Base-by-base conservation (phyloP, 2,888 invertebrate species). In the Eremobia ochroleuca region DNA sequence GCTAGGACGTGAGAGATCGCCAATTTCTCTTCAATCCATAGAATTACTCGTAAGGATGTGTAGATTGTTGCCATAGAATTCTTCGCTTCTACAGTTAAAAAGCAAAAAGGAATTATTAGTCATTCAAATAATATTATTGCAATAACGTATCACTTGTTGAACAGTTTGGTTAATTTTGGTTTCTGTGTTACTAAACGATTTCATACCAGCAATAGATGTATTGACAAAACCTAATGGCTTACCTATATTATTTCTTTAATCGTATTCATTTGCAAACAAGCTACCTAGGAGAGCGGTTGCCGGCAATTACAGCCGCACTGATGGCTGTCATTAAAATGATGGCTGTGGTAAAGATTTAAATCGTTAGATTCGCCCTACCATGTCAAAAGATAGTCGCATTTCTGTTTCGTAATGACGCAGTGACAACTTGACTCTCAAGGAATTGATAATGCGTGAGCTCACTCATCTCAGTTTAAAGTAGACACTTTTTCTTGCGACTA, bases 1-100 rank as follows among this genome's bases (percentile, higher is more conserved):
- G 49, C 49, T 28, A 59, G 31, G n/a, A 81, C 64, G 64, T 76
- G 74, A 61, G 40, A 55, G 46, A 67, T 37, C 28, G n/a, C 31
- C 9, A 18, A 66, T 28, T 66, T 61, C 9, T 76, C 15, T 31
- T 31, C 40, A 34, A 31, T 28, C n/a, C 15, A 37, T 81, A 55
- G 21, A 18, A 43, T 43, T 21, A n/a, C n/a, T n/a, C n/a, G n/a
- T n/a, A n/a, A n/a, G 28, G 5, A 59, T 9, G 8, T n/a, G 3
- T 37, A 28, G 34, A 40, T 74, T 58, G 9, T 40, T 59, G 15
- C 1, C 21, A 18, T 31, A 4, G 0, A 76, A 13, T 6, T 52
- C 52, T 52, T n/a, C 21, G 18, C 9, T 76, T 31, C 5, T 4
- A 46, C 8, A 31, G 15, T n/a, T 40, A 13, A 8, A 40, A 68